Percentiles rank a stretch among this genome's conserved stretches.
Conservation (phyloP, 2,113 vertebrate species). For the Sarotherodon lohbergeri region DNA sequence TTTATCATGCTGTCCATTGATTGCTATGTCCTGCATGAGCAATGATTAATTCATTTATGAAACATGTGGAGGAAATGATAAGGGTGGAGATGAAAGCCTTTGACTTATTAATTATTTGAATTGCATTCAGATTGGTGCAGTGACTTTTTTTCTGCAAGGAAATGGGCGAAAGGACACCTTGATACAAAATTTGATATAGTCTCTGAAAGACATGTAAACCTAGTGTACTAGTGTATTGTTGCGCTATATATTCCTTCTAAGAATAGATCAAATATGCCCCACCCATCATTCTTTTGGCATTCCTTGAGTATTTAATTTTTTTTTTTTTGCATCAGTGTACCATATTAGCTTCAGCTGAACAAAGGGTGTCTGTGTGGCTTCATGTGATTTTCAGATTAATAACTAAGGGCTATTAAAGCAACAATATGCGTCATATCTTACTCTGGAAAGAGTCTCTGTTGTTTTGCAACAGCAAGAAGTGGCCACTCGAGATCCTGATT, state of each 20-base stretch:
- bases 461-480: not conserved
- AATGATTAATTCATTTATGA: conserved; percentile 19
- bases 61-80: conserved; percentile 13
- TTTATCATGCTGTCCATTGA: not conserved
- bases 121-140: conserved; percentile 11
- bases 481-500: not conserved
- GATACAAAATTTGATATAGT: not conserved
- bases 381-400: not conserved
- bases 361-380: not conserved
- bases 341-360: conserved; percentile 10
- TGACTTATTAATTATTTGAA: conserved; percentile 27
- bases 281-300: not conserved
- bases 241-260: not conserved
- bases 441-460: not conserved
- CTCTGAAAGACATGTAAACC: not conserved
- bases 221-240: not conserved
- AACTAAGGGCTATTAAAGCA: not conserved
- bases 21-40: not conserved
- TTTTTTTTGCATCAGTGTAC: not conserved
- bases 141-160: not conserved
- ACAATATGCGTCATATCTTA: not conserved
- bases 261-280: not conserved
- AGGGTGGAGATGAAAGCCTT: conserved; percentile 3
- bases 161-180: conserved; percentile 5
- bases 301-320: not conserved